These are phyloP conservation scores for Sterrhoptilus dennistouni DNA, from an alignment of 2,113 vertebrate genomes.

Conservation along the genomic window DNA sequence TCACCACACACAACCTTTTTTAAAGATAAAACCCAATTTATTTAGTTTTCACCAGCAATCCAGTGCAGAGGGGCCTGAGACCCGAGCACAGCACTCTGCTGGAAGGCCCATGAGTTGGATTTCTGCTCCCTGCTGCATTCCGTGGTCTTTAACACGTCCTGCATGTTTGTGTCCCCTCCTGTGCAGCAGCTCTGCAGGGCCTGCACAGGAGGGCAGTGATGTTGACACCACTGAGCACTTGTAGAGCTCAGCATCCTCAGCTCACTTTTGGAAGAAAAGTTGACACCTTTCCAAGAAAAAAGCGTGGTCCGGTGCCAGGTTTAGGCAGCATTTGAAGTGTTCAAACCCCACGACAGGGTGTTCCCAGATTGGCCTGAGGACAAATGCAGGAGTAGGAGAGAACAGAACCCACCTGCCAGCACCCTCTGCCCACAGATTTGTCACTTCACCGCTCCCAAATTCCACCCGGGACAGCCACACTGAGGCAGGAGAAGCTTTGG, in stretches of 20 bases:
- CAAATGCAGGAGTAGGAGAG: rapidly evolving
- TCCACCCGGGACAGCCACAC: neutral
- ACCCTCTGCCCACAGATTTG: neutral
- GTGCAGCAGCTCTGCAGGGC: neutral
- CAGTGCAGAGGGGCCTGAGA: neutral
- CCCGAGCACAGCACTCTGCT: neutral
- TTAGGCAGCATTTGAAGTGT: neutral
- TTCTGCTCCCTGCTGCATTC: neutral
- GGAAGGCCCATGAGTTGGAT: neutral
- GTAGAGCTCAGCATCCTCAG: neutral
- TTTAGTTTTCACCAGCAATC: neutral
- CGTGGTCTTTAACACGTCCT: neutral
- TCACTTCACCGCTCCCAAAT: neutral
- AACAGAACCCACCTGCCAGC: neutral
- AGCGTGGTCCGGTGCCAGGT: neutral
- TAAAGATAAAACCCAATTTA: neutral
- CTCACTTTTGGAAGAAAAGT: neutral
- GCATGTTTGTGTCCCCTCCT: neutral
- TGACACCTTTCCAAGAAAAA: neutral
- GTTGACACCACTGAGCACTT: neutral
- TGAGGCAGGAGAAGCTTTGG: neutral
- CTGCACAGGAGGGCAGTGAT: neutral
- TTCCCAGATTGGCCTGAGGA: neutral
- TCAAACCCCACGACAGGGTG: neutral
- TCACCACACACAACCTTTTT: neutral